Evolutionary conservation across 2,888 invertebrate species (phyloP), one percentile per base, ranked within the genome.

Genomic region (Sepiola atlantica): DNA sequence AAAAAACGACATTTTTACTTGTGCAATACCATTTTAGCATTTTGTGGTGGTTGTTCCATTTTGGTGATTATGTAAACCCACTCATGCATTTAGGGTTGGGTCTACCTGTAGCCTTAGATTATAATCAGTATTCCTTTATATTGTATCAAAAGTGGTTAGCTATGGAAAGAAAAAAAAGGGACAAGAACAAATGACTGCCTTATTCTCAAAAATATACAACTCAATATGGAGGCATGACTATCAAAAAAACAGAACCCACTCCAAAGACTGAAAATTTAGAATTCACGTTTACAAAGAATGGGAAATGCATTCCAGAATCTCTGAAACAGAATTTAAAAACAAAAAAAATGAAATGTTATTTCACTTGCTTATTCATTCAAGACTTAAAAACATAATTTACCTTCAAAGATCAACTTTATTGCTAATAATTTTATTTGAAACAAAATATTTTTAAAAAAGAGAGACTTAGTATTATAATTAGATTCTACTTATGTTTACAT

Each of bases 1-100:
- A 77, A 77, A 57, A 57, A 12, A n/a, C n/a, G n/a, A 45, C 45
- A 45, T 18, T 57, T 77, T 77, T 77, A 12, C 77, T 77, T 77
- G 77, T 77, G 77, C 77, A 77, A 77, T 77, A 77, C 77, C 77
- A 77, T 77, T 77, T 77, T 77, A 77, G 77, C 77, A 77, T 77
- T n/a, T 77, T 77, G 77, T 77, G 77, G 77, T 77, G 77, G 77
- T 77, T 77, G 77, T 77, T n/a, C 77, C 14, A 32, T 77, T 45
- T 32, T 77, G 77, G 77, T 77, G 77, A 77, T 77, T 77, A 14
- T 77, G 77, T 77, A n/a, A 77, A n/a, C 77, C n/a, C n/a, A 77
- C 77, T n/a, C n/a, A 77, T 32, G 77, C 77, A 77, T 77, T 77
- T 77, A 77, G n/a, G 77, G 77, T 77, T 77, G 77, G 77, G 77